A percentile compares a stretch with the other conserved stretches of the same genome.
phyloP scores from a whole-genome alignment of 2,888 invertebrate species.

The Tortricodes alternella region DNA sequence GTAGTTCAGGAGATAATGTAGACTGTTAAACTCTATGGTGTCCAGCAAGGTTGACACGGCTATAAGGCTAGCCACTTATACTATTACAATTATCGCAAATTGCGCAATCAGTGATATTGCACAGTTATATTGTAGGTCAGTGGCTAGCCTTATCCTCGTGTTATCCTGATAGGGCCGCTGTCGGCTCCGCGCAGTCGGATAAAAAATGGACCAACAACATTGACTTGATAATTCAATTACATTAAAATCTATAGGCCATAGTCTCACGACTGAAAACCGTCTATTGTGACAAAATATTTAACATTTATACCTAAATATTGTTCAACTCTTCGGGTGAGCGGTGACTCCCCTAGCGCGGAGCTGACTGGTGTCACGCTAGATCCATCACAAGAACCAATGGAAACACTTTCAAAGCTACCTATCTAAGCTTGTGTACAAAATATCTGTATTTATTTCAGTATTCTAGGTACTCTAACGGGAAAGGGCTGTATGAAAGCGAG shows the following conservation, averaged over 20 bases:
- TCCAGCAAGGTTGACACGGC: no score
- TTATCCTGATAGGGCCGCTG: no score
- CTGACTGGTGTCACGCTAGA: neutral
- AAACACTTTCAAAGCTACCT: conserved; percentile 68
- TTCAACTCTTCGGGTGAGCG: conserved; percentile 38
- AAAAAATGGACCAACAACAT: conserved; percentile 33
- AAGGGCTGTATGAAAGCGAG: conserved; percentile 15
- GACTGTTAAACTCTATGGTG: no score
- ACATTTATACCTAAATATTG: conserved; percentile 51
- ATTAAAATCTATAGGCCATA: conserved; percentile 39
- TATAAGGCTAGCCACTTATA: no score
- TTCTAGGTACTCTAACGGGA: conserved; percentile 23
- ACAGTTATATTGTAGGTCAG: no score
- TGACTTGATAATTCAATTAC: conserved; percentile 20
- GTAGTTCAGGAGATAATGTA: no score
- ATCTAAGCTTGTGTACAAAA: conserved; percentile 73
- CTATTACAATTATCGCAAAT: no score
- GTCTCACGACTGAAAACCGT: conserved; percentile 31
- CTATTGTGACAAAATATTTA: conserved; percentile 50
- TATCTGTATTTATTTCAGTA: conserved; percentile 41
- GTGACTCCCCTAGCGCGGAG: no score
- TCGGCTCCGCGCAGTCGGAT: neutral
- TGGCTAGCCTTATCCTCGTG: no score
- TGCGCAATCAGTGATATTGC: no score
- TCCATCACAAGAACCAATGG: conserved; percentile 43